Evolutionary conservation across 2,888 invertebrate genomes (phyloP).

Genomic region (Andrena chrysosceles): DNA sequence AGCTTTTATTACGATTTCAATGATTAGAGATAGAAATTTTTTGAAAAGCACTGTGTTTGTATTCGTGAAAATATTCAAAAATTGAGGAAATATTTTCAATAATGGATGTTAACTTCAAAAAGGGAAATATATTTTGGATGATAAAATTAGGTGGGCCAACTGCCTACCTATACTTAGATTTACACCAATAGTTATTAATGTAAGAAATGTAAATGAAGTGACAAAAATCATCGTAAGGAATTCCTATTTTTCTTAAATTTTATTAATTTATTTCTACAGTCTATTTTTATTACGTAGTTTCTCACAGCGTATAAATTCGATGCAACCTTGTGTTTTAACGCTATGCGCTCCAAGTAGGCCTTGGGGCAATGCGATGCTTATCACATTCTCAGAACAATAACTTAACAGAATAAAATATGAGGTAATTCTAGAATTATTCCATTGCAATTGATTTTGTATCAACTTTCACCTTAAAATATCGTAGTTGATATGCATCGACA

Average conservation of each 20-base stretch:
- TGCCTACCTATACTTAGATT: too few species aligned
- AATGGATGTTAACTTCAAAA: too few species aligned
- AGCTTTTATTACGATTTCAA: too few species aligned
- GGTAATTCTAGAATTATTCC: neutral
- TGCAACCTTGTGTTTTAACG: neutral
- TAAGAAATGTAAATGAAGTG: too few species aligned
- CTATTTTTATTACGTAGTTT: neutral
- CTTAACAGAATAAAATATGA: slow-evolving; percentile 7
- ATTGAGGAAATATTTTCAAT: too few species aligned
- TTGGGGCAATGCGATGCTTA: neutral
- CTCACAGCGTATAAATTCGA: neutral
- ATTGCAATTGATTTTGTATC: slow-evolving; percentile 14
- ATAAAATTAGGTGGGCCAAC: too few species aligned
- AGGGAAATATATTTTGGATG: too few species aligned
- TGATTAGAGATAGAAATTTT: too few species aligned
- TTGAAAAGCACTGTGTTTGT: too few species aligned
- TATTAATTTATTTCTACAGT: neutral
- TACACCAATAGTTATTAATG: too few species aligned
- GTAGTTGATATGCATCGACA: neutral
- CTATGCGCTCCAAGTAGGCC: neutral
- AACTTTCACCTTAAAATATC: slow-evolving; percentile 27
- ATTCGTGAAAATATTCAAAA: too few species aligned
- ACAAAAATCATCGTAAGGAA: neutral
- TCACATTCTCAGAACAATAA: neutral
- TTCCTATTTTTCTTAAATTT: neutral